A percentile compares a stretch with the other conserved stretches of the same genome.
phyloP scores from a whole-genome alignment of 1,140 invertebrate genomes.

The Panulirus ornatus region DNA sequence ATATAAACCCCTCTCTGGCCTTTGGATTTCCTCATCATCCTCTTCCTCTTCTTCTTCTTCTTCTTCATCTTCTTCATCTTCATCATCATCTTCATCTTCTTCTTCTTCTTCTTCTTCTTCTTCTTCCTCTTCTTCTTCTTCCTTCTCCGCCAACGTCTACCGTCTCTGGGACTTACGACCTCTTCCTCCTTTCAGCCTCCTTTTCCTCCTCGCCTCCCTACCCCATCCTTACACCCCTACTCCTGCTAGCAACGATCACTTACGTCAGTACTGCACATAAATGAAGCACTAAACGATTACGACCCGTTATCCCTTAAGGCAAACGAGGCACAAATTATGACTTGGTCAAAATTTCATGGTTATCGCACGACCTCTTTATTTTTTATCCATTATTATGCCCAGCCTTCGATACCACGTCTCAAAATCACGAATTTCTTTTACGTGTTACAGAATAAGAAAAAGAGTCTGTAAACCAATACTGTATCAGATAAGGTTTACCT shows the following conservation, averaged over 20 bases:
- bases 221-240: too few relatives aligned
- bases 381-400: too few relatives aligned
- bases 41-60: not conserved
- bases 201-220: too few relatives aligned
- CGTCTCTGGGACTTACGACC: too few relatives aligned
- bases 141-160: not conserved
- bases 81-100: not conserved
- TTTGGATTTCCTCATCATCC: not conserved
- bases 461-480: too few relatives aligned
- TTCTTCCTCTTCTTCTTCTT: not conserved
- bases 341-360: not conserved
- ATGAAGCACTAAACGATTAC: not conserved
- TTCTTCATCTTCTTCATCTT: not conserved
- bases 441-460: too few relatives aligned
- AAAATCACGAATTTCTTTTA: too few relatives aligned
- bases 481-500: too few relatives aligned
- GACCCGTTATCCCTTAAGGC: not conserved
- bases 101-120: not conserved
- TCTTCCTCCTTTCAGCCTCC: not conserved
- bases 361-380: not conserved
- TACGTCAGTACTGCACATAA: not conserved
- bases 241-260: not conserved
- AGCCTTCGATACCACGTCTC: too few relatives aligned
- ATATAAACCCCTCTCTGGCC: not conserved
- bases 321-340: not conserved